Evolutionary conservation across 2,888 invertebrate species (phyloP).

Genomic region (Magallana nippona): DNA sequence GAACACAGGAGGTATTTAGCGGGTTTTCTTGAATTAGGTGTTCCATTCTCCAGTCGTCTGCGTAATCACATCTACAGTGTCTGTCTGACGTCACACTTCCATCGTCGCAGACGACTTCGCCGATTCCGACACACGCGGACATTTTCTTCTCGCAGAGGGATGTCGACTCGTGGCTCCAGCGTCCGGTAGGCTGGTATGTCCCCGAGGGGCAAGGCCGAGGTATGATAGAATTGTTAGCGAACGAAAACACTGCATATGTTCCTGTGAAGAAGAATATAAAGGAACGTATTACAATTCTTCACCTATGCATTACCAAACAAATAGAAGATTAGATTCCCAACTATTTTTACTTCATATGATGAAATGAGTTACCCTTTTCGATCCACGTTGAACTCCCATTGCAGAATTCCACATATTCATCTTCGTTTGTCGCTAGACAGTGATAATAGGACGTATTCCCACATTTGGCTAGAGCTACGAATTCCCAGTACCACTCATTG

Average conservation of each 20-base stretch:
- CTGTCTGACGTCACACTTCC: conserved; percentile 15
- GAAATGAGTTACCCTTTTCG: conserved; percentile 5
- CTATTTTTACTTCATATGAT: neutral
- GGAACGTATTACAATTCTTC: too few relatives aligned
- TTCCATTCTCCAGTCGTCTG: conserved; percentile 8
- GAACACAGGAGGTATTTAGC: conserved; percentile 19
- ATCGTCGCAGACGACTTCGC: conserved; percentile 23
- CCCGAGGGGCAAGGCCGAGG: neutral
- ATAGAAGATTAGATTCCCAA: too few relatives aligned
- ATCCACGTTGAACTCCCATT: conserved; percentile 13
- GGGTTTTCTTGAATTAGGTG: conserved; percentile 3
- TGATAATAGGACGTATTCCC: conserved; percentile 1
- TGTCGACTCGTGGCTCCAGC: conserved; percentile 22
- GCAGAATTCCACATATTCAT: neutral
- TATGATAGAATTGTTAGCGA: neutral
- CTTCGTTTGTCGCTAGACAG: neutral
- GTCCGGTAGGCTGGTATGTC: neutral
- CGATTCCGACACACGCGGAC: conserved; percentile 1
- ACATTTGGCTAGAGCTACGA: neutral
- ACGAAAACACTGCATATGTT: conserved; percentile 2
- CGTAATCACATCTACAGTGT: conserved; percentile 12
- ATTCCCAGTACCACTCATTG: neutral
- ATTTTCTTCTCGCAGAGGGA: neutral
- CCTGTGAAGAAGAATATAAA: neutral
- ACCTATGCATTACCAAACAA: too few relatives aligned